phyloP scores from a whole-genome alignment of 1,140 invertebrate species.

The Polypedilum vanderplanki region DNA sequence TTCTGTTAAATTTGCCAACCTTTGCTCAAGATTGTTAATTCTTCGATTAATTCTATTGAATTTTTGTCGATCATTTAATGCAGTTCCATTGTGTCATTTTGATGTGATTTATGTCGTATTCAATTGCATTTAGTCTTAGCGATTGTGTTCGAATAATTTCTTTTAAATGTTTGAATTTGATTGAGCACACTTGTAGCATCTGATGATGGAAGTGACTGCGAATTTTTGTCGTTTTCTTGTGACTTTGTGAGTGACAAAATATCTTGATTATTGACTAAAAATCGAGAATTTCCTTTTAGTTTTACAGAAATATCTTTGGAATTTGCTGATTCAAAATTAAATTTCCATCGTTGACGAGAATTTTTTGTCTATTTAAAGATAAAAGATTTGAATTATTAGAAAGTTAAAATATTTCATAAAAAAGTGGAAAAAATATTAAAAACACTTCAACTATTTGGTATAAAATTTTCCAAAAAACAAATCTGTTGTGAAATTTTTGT shows the following conservation, averaged over 20 bases:
- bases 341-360: slow-evolving; percentile 55
- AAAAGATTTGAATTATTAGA: no score
- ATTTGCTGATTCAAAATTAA: slow-evolving; percentile 55
- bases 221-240: slow-evolving; percentile 29
- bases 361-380: slow-evolving; percentile 48
- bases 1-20: slow-evolving; percentile 38
- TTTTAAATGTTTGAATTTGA: slow-evolving; percentile 40
- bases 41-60: slow-evolving; percentile 39
- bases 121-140: not conserved
- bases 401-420: not conserved
- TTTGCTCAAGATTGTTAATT: slow-evolving; percentile 44
- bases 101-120: slow-evolving; percentile 2
- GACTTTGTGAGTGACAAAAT: slow-evolving; percentile 33
- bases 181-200: not conserved
- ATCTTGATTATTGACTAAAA: slow-evolving; percentile 55
- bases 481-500: no score
- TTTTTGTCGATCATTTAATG: slow-evolving; percentile 35
- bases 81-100: slow-evolving; percentile 31
- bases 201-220: slow-evolving; percentile 33
- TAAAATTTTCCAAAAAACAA: no score
- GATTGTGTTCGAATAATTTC: slow-evolving; percentile 43
- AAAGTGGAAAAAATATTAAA: no score
- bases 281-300: slow-evolving; percentile 51
- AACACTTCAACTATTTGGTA: no score
- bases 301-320: slow-evolving; percentile 59